phyloP scores from a whole-genome alignment of 2,113 vertebrate genomes.

The Platanista minor region DNA sequence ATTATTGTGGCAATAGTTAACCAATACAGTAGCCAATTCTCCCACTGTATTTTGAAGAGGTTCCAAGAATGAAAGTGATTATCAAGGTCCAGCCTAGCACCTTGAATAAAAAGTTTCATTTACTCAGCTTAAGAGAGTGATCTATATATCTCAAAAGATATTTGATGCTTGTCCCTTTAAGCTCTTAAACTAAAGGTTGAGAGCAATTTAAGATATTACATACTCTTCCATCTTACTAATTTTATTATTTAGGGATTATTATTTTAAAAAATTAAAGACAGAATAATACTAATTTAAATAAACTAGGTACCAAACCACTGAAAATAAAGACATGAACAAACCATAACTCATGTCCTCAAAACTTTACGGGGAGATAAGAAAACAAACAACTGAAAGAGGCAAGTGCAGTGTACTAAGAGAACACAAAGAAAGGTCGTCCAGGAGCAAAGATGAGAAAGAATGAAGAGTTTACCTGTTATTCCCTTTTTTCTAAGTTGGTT shows the following conservation, averaged over 20 bases:
- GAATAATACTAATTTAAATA: conserved; percentile 2
- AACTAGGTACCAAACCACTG: not conserved
- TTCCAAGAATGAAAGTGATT: not conserved
- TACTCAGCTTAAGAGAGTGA: not conserved
- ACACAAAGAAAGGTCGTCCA: not conserved
- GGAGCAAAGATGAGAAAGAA: not conserved
- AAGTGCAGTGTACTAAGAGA: not conserved
- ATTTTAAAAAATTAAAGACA: not conserved
- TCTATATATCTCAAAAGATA: not conserved
- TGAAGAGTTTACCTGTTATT: not conserved
- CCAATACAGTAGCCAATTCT: not conserved
- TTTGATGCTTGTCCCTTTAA: not conserved
- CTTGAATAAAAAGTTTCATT: not conserved
- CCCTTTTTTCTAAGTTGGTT: not conserved
- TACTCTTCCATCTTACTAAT: not conserved
- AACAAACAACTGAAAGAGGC: not conserved
- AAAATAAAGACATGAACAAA: not conserved
- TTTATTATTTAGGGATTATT: not conserved
- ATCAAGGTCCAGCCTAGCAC: not conserved
- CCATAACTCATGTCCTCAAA: not conserved
- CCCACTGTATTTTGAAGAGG: not conserved
- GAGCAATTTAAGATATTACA: not conserved
- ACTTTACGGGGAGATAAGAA: not conserved
- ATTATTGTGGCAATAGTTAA: not conserved
- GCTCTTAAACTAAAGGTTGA: not conserved